Conservation (phyloP, 2,797 vertebrate genomes). For the Crocidura indochinensis region DNA sequence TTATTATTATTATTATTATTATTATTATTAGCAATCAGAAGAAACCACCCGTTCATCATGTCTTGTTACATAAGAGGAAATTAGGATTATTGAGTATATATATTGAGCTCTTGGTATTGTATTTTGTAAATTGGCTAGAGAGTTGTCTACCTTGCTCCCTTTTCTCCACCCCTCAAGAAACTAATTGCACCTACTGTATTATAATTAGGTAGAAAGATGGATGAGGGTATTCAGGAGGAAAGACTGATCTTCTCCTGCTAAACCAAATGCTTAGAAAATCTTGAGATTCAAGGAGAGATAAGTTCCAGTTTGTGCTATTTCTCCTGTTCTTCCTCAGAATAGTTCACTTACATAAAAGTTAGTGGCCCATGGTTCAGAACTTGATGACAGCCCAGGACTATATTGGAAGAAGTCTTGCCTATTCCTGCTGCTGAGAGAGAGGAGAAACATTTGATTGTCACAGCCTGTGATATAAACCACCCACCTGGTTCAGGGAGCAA, state of each 20-base stretch:
- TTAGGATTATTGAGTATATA: not conserved
- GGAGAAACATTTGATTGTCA: conserved; percentile 70
- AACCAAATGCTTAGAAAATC: conserved; percentile 29
- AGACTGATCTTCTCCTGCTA: not conserved
- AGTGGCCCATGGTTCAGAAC: conserved; percentile 35
- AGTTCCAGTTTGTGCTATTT: not conserved
- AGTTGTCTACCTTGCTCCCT: not conserved
- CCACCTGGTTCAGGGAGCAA: conserved; percentile 72
- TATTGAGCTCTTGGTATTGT: not conserved
- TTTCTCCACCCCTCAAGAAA: not conserved
- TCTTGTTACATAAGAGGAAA: conserved; percentile 33
- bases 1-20: not conserved
- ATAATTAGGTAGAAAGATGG: not conserved
- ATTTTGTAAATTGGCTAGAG: not conserved
- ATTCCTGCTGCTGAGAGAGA: conserved; percentile 58
- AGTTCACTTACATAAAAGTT: conserved; percentile 35
- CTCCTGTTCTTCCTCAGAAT: conserved; percentile 5
- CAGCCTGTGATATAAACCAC: conserved; percentile 79
- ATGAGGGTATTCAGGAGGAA: conserved; percentile 44
- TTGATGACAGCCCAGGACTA: conserved; percentile 56
- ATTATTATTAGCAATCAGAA: not conserved
- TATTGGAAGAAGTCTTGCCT: conserved; percentile 59
- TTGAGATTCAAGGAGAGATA: conserved; percentile 42
- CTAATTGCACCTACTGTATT: not conserved
- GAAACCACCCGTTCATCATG: not conserved